Percentiles rank a stretch among this genome's conserved stretches.
phyloP scores from a whole-genome alignment of 2,888 invertebrate genomes.

The Cyclophora punctaria region DNA sequence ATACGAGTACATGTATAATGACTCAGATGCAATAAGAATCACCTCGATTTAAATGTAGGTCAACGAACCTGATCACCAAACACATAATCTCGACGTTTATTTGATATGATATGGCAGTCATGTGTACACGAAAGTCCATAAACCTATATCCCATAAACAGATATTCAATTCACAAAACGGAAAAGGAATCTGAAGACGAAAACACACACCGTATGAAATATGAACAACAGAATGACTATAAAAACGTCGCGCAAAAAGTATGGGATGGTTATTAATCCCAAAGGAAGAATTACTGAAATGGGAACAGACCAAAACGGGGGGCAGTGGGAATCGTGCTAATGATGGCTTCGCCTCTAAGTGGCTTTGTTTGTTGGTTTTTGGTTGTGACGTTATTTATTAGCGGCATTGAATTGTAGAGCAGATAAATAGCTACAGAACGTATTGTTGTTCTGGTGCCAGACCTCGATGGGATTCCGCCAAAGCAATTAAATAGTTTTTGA shows the following conservation, averaged over 20 bases:
- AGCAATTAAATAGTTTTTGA: slow-evolving; percentile 13
- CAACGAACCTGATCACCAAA: too few species aligned
- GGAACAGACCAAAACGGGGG: slow-evolving; percentile 17
- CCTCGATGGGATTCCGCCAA: not conserved
- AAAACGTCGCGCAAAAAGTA: slow-evolving; percentile 20
- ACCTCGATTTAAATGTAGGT: too few species aligned
- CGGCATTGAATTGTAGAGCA: slow-evolving; percentile 30
- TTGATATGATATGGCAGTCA: too few species aligned
- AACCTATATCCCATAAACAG: too few species aligned
- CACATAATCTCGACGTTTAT: too few species aligned
- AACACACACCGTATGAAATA: slow-evolving; percentile 7
- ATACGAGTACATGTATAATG: too few species aligned
- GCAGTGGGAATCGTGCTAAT: slow-evolving; percentile 23
- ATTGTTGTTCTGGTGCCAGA: slow-evolving; percentile 13
- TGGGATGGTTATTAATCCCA: slow-evolving; percentile 16
- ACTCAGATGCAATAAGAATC: too few species aligned
- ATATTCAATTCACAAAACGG: too few species aligned
- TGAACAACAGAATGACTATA: slow-evolving; percentile 16
- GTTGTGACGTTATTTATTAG: slow-evolving; percentile 42
- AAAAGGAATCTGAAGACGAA: not conserved
- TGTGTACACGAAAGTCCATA: too few species aligned
- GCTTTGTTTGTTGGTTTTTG: slow-evolving; percentile 48
- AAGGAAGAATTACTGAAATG: slow-evolving; percentile 21
- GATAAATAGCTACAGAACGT: slow-evolving; percentile 29
- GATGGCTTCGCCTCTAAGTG: slow-evolving; percentile 38